These are phyloP conservation scores for Jacana jacana DNA, from an alignment of 2,113 vertebrate species.

Conservation along the genomic window DNA sequence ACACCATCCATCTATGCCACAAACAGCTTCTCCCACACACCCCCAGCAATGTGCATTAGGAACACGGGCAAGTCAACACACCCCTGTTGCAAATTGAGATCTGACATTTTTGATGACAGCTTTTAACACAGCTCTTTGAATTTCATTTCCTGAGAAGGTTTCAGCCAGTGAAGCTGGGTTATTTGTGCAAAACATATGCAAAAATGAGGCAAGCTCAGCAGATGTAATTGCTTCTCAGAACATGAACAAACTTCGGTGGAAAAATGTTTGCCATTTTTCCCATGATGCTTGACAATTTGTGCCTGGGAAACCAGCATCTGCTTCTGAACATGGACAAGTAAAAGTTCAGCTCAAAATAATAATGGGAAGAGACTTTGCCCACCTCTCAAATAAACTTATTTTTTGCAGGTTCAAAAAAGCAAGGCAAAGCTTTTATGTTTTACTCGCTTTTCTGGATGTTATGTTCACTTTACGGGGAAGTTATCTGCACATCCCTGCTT, in stretches of 20 bases:
- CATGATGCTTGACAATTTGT: background rate
- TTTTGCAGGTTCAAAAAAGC: background rate
- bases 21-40: background rate
- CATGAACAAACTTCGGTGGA: background rate
- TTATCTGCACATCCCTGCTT: background rate
- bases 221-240: background rate
- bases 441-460: background rate
- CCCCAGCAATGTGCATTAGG: background rate
- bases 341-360: background rate
- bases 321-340: background rate
- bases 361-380: background rate
- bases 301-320: background rate
- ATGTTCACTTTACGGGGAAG: background rate
- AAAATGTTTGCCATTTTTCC: background rate
- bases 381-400: background rate
- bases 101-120: conserved; percentile 40
- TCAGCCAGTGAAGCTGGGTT: background rate
- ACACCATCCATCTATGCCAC: background rate
- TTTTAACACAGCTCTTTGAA: conserved; percentile 28
- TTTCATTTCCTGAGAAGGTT: conserved; percentile 53
- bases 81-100: conserved; percentile 15
- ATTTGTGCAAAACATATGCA: conserved; percentile 42
- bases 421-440: background rate
- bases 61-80: background rate
- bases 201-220: conserved; percentile 5